A percentile compares a stretch with the other conserved stretches of the same genome.
Conservation (phyloP, 2,888 invertebrate genomes). For the Dryobotodes eremita region DNA sequence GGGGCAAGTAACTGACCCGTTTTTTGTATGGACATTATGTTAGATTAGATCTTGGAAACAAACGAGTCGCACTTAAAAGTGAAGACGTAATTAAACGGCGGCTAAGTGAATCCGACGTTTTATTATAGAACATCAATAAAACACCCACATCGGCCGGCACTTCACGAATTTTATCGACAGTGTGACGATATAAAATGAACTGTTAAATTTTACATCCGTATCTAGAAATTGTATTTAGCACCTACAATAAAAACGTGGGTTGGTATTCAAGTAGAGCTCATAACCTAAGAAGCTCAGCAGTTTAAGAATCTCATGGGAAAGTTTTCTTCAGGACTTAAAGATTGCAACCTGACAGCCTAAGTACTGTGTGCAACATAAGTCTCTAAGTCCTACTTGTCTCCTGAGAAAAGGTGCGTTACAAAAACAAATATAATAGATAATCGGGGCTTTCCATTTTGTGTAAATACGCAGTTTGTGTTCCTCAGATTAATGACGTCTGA, state of each 20-base stretch:
- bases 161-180: constrained; percentile 75
- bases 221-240: constrained; percentile 67
- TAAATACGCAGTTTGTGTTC: constrained; percentile 43
- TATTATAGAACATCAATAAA: constrained; percentile 73
- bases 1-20: neutral
- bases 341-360: neutral
- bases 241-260: constrained; percentile 40
- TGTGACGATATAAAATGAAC: constrained; percentile 62
- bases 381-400: constrained; percentile 9
- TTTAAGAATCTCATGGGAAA: neutral
- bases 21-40: neutral
- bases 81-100: constrained; percentile 62
- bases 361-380: neutral
- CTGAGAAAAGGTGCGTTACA: constrained; percentile 35
- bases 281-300: no score
- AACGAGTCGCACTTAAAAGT: constrained; percentile 23
- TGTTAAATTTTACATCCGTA: constrained; percentile 72
- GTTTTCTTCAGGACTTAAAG: neutral
- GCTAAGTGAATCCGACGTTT: constrained; percentile 72
- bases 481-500: constrained; percentile 49
- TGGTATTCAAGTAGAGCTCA: neutral
- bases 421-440: constrained; percentile 40
- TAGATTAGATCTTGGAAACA: constrained; percentile 28
- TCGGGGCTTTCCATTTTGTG: constrained; percentile 33
- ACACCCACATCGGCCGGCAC: constrained; percentile 73